Base-by-base conservation (phyloP, 2,888 invertebrate genomes). In the Athalia circularis region DNA sequence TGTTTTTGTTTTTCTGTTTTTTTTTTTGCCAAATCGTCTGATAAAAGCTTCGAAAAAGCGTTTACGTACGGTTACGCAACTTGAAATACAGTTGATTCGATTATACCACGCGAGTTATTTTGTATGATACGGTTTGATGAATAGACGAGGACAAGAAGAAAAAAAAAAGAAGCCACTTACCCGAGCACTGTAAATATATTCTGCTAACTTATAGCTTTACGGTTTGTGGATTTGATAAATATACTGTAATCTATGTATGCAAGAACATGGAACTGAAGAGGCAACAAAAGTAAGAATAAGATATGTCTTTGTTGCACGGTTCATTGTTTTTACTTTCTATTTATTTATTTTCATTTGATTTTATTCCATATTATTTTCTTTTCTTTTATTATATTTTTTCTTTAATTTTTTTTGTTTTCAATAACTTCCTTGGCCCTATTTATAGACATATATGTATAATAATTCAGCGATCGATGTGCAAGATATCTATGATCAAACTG, bases 171-270 rank as follows among this genome's bases (percentile, higher is more conserved):
- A 65, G 13, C n/a, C 54, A 54, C 52, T 70, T 54, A 70, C 54
- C 54, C 54, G 70, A 70, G 70, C 52, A 70, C 54, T 75, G 75
- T 75, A 75, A 75, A 75, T 75, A 75, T 48, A 15, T 52, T 64
- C 62, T 8, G 62, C 50, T 75, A 75, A 9, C 43, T 75, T 61
- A 5, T 75, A 75, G 13, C 5, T 3, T 9, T 72, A 61, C 57
- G 47, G 47, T 48, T 72, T 75, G 62, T 74, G 13, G 48, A 61
- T 61, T 74, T 54, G 9, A 15, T 59, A 45, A 59, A 59, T 72
- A 72, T 59, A 54, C 29, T 52, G n/a, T 54, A 47, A 43, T 5
- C 11, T 7, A 15, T 15, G 13, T 29, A 15, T 4, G 13, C 9
- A 72, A 47, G 54, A n/a, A 50, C 43, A 67, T 70, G 54, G 54